Percentiles rank a stretch among this genome's conserved stretches.
Evolutionary conservation across 2,113 vertebrate genomes (phyloP).

Genomic region (Fregetta grallaria): DNA sequence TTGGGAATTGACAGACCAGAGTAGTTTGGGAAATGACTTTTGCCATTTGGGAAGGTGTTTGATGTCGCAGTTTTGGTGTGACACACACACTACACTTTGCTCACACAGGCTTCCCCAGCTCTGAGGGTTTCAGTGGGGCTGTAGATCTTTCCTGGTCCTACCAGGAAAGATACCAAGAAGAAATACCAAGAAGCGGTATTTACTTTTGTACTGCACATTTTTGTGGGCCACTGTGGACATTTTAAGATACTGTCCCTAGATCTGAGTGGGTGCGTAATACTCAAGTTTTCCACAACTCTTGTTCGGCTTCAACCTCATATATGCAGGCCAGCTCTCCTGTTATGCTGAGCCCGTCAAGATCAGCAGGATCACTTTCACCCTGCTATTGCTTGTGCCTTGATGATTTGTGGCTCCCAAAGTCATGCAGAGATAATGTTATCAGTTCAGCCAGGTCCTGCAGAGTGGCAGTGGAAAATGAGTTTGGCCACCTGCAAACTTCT

Average conservation of each 20-base stretch:
- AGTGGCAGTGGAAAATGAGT: background rate
- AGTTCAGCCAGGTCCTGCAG: background rate
- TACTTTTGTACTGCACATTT: background rate
- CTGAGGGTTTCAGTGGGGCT: background rate
- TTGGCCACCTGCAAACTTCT: background rate
- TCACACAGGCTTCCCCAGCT: background rate
- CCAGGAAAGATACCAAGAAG: too few species aligned
- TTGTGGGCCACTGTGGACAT: background rate
- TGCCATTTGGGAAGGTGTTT: background rate
- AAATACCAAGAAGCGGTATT: background rate
- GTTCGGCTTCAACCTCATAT: background rate
- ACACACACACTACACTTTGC: rapidly evolving
- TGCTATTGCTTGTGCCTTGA: background rate
- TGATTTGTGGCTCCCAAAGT: background rate
- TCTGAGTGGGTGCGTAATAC: background rate
- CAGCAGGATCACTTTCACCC: background rate
- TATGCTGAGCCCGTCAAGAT: background rate
- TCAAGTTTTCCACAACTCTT: background rate
- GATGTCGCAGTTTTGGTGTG: background rate
- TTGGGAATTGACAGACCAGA: background rate
- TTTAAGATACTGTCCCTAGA: background rate
- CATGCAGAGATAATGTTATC: background rate
- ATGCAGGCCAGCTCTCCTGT: background rate
- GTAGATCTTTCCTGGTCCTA: background rate
- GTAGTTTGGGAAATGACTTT: background rate